A percentile compares a stretch with the other conserved stretches of the same genome.
These are phyloP conservation scores for Apoda limacodes DNA, from an alignment of 2,888 invertebrate genomes.

Conservation along the genomic window DNA sequence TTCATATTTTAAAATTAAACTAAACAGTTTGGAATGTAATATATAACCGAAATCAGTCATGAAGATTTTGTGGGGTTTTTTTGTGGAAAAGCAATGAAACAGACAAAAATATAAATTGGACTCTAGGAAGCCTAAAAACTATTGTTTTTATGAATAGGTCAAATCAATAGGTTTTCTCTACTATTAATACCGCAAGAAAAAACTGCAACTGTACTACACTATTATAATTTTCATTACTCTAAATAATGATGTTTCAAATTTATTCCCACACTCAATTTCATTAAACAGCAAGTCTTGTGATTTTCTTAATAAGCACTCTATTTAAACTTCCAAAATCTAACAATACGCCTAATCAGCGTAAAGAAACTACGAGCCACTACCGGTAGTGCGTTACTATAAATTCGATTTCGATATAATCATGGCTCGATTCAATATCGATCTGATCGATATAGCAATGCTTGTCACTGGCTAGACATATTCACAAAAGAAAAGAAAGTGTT, in stretches of 20 bases:
- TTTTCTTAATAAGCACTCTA: slow-evolving; percentile 36
- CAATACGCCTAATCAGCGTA: slow-evolving; percentile 55
- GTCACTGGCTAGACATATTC: slow-evolving; percentile 35
- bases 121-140: too few relatives aligned
- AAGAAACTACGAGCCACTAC: slow-evolving; percentile 44
- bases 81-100: too few relatives aligned
- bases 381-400: slow-evolving; percentile 28
- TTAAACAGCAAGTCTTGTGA: slow-evolving; percentile 8
- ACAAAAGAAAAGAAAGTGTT: slow-evolving; percentile 62
- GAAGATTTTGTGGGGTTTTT: too few relatives aligned
- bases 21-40: too few relatives aligned
- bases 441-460: slow-evolving; percentile 57
- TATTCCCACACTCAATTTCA: not conserved
- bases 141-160: too few relatives aligned
- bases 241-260: not conserved
- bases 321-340: slow-evolving; percentile 28
- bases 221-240: too few relatives aligned
- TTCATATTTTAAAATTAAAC: too few relatives aligned
- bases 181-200: too few relatives aligned
- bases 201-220: too few relatives aligned
- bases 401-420: slow-evolving; percentile 43
- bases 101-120: too few relatives aligned
- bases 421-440: slow-evolving; percentile 39
- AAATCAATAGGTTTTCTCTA: too few relatives aligned
- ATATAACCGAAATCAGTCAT: too few relatives aligned